Evolutionary conservation across 2,888 invertebrate species (phyloP), one percentile per base, ranked within the genome.

Genomic region (Sesamia inferens): DNA sequence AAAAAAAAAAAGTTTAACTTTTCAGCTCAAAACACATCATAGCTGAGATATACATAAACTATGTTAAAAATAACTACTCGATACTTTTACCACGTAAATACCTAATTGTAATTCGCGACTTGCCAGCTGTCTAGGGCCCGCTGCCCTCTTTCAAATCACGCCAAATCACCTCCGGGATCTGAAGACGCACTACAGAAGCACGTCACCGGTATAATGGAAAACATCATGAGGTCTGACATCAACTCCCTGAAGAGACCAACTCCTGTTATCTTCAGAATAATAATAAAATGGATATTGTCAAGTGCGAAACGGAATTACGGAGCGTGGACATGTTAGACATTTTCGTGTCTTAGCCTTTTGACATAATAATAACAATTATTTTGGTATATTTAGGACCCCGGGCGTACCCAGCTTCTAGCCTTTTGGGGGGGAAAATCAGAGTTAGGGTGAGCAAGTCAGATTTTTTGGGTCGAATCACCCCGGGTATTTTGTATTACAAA

Each of bases 131-230:
- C 16, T 31, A 8, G 1, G 4, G 14, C 13, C 31, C 74, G 80
- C 71, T 44, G 5, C 8, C 24, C 72, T 65, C 69, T 76, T 66
- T 39, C 69, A 71, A 79, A 83, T 86, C 87, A 76, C 55, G 48
- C 87, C 87, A 72, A 78, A 71, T 80, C 69, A 85, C 88, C 85
- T 80, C 31, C 64, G 89, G 90, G 90, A 87, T 79, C 81, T 74
- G 74, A 86, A 87, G 88, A 82, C 89, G 88, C 88, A 88, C 89
- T 89, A 90, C 88, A 88, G 88, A 87, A 85, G 87, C 88, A 89
- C 86, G 92, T 92, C 93, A 91, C 86, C 85, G 84, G 85, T 87
- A 88, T 93, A 93, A 93, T 93, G 92, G 92, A 92, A 92, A 92
- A 92, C 92, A 93, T 93, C 92, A 92, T 86, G 89, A 89, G 88